Conservation (phyloP, 2,888 invertebrate genomes). For the Holacanthella duospinosa region DNA sequence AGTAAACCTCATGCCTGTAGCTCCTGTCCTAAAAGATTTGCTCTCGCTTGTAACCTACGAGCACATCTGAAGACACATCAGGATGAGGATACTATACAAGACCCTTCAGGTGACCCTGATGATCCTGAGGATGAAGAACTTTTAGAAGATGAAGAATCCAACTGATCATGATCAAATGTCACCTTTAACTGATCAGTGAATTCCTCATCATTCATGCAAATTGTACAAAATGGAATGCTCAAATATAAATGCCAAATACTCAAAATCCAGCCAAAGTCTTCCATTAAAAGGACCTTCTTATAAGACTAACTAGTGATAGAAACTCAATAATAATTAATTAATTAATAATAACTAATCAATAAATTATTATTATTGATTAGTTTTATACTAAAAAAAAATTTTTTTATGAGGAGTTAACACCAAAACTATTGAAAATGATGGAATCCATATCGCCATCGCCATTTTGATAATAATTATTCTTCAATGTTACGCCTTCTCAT, state of each 20-base stretch:
- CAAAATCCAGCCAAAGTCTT: background rate
- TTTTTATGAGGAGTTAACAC: too few species aligned
- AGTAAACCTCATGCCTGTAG: conserved; percentile 63
- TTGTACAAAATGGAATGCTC: conserved; percentile 6
- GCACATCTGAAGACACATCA: conserved; percentile 65
- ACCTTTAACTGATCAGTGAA: background rate
- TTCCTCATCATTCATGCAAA: background rate
- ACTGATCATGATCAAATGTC: background rate
- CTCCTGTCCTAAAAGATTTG: conserved; percentile 59
- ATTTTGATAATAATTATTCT: too few species aligned
- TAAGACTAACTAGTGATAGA: background rate
- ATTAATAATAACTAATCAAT: too few species aligned
- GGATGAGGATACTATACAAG: conserved; percentile 46
- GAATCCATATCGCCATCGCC: too few species aligned
- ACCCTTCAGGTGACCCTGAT: background rate
- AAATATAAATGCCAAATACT: background rate
- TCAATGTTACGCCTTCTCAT: too few species aligned
- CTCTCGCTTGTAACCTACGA: conserved; percentile 59
- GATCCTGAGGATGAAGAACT: background rate
- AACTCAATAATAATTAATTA: background rate
- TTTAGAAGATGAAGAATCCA: background rate
- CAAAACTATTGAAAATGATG: too few species aligned
- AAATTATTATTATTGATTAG: too few species aligned
- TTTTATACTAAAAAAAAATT: too few species aligned
- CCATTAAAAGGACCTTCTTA: background rate